Evolutionary conservation across 2,797 vertebrate species (phyloP).

Genomic region (Sebastes nivosus): DNA sequence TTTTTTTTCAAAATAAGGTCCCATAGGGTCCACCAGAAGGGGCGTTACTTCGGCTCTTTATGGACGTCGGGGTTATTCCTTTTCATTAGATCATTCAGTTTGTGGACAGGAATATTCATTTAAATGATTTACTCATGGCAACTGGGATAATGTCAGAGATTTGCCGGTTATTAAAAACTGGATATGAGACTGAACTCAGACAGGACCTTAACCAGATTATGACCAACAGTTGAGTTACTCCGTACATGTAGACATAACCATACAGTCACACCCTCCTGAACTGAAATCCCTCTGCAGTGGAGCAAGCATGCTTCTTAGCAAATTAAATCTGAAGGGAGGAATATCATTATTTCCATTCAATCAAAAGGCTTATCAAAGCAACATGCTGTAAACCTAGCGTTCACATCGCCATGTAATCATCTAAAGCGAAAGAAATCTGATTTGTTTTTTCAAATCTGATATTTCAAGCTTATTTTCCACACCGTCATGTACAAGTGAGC

Average conservation of each 20-base stretch:
- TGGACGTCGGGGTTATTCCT: neutral
- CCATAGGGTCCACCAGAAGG: too few relatives aligned
- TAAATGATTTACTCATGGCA: neutral
- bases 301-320: neutral
- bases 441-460: conserved; percentile 46
- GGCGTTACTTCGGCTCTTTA: too few relatives aligned
- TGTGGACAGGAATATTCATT: neutral
- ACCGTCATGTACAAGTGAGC: conserved; percentile 17
- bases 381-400: conserved; percentile 13
- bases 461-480: conserved; percentile 42
- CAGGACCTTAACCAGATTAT: conserved; percentile 11
- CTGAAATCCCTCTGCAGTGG: neutral
- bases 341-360: conserved; percentile 42
- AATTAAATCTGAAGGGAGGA: conserved; percentile 25
- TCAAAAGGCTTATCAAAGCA: conserved; percentile 35
- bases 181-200: neutral
- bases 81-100: neutral
- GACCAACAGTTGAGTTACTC: neutral
- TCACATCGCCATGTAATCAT: conserved; percentile 34
- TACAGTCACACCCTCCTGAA: conserved; percentile 1
- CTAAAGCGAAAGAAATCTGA: conserved; percentile 33
- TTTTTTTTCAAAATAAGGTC: too few relatives aligned
- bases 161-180: conserved; percentile 12
- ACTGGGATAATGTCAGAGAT: neutral
- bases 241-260: neutral